Base-by-base conservation (phyloP, 2,797 vertebrate genomes). In the Rhodeus uyekii region DNA sequence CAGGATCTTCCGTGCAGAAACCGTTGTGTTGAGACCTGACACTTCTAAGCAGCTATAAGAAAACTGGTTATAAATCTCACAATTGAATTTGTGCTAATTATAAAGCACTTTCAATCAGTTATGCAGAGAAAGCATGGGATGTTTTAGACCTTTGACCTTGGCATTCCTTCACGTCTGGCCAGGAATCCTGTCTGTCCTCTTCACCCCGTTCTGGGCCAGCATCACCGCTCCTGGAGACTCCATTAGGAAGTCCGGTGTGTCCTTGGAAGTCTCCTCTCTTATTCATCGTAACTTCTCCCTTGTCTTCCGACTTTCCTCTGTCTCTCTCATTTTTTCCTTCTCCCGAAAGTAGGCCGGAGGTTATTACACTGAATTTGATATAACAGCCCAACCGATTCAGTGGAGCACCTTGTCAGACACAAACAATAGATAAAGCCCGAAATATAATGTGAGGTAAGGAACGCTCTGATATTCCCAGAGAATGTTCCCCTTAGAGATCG, bases 361-460 rank as follows among this genome's bases (percentile, higher is more conserved):
- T 94, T 93, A 92, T 88, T 90, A 91, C 90, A 92, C 91, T 88
- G 88, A 94, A 93, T 93, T 94, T 93, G 92, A 95, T 95, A 90
- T 93, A 93, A 92, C 92, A 92, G 91, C 89, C 87, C 89, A 89
- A 86, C 91, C 89, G 91, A 92, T 93, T 92, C 87, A 74, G 73
- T 82, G 91, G 90, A 93, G 90, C 92, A 90, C 92, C 93, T 92
- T 94, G 93, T 94, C 93, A 94, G 89, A 91, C 89, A 91, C 91
- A 93, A 94, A 95, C 94, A 95, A 94, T 93, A 92, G 93, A 89
- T 92, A 90, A 86, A 91, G 90, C 91, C 72, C 89, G 87, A 91
- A 89, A 89, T 89, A 90, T 93, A 91, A 91, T 80, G 82, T 85
- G 82, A 81, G 88, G 93, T 92, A 92, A 91, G 90, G 88, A 93